Base-by-base conservation (phyloP, 2,888 invertebrate species). In the Hirtodrosophila confusa region DNA sequence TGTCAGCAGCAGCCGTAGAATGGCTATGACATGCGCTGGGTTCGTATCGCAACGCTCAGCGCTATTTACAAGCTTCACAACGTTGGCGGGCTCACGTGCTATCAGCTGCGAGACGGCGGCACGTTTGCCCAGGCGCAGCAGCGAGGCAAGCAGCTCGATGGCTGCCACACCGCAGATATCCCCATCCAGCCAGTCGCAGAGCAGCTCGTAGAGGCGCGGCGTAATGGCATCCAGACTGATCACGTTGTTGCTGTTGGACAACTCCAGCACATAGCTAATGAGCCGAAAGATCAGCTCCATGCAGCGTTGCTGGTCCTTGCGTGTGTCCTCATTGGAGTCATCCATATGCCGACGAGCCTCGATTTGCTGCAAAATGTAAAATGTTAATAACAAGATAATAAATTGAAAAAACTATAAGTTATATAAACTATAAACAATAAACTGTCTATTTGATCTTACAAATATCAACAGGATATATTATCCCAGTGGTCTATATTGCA, bases 211-310 rank as follows among this genome's bases (percentile, higher is more conserved):
- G 4, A 91, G 83, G 47, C 90, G 75, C 1, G 85, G 77, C n/a
- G 82, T 86, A 12, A 85, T 89, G 17, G 91, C 85, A 45, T 90
- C 90, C 47, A 90, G 62, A 37, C 91, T 90, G 1, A 91, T 88
- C 5, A 64, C 49, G 50, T 76, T 88, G 29, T 87, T 78, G 5
- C 86, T 51, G 12, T 79, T 75, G 0, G 79, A 84, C 1, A 91
- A 60, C 24, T 89, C 74, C 17, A 91, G 69, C 23, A 91, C 72
- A 33, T 89, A 86, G 48, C 77, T 72, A 8, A 91, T 78, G 0
- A 91, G 75, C 9, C 80, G 73, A 27, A 90, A 90, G 8, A 90
- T 44, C 9, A 90, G 69, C 8, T 89, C 74, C 72, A 90, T 76
- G 68, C 90, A 90, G 7, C 76, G 69, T 23, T 89, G 89, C 29